Base-by-base conservation (phyloP, 2,113 vertebrate species). In the Semnornis frantzii region DNA sequence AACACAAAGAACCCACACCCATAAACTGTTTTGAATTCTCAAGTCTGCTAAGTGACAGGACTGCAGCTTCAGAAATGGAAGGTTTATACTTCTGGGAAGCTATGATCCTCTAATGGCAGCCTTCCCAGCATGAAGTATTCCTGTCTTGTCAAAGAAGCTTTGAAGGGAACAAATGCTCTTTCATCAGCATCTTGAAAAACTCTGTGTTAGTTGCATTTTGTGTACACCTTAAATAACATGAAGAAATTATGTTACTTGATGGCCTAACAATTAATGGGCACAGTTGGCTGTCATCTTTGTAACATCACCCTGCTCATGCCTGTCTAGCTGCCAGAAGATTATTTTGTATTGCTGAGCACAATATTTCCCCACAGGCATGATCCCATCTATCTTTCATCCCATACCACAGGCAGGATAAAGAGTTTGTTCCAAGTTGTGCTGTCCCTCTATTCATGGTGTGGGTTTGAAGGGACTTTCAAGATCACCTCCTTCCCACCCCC, bases 101-200 rank as follows among this genome's bases (percentile, higher is more conserved):
- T 72, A 70, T 8, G 59, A 58, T 73, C 63, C 46, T 5, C 0
- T 44, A 34, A 55, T 73, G 68, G n/a, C 87, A 94, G 71, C 55
- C 66, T 84, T 90, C 78, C 75, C 71, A 85, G 30, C 27, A 44
- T 10, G 34, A 82, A 82, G 37, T 68, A 73, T 89, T 93, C 64
- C 62, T 91, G 52, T 85, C 78, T 89, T 76, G 78, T 89, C 68
- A 90, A 85, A 73, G 77, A 63, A 85, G 13, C 37, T 93, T 87
- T 85, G 72, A 95, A 94, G 95, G 78, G 64, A 89, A 64, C 84
- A 94, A 91, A 92, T 85, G 70, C 34, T 62, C 5, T 84, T 95
- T 93, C 78, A 82, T 82, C 82, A 68, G 52, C 15, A 37, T 37
- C 78, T 74, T 42, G 6, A 76, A 95, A 91, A 80, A 37, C 37